phyloP scores from a whole-genome alignment of 2,888 invertebrate genomes.

The Cyclophora albipunctata region DNA sequence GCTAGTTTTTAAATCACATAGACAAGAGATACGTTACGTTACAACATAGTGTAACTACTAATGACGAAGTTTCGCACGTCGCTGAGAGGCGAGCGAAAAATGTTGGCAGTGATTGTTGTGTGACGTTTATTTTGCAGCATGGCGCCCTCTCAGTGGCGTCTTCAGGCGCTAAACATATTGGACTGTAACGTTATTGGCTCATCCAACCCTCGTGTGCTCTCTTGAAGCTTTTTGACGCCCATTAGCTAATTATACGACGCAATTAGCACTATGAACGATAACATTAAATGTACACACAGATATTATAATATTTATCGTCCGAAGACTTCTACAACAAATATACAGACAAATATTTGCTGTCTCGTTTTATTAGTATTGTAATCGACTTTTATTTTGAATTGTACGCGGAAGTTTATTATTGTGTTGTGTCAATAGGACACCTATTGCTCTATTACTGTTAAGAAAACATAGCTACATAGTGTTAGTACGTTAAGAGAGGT shows the following conservation, averaged over 20 bases:
- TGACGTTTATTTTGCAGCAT: constrained; percentile 41
- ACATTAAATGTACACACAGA: too few species aligned
- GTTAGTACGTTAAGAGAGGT: constrained; percentile 1
- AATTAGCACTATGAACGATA: too few species aligned
- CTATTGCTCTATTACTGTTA: constrained; percentile 3
- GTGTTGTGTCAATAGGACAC: constrained; percentile 4
- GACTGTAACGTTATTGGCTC: neutral
- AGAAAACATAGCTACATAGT: constrained; percentile 1
- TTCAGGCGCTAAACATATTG: constrained; percentile 13
- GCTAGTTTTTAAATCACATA: too few species aligned
- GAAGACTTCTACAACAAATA: too few species aligned
- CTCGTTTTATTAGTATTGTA: too few species aligned
- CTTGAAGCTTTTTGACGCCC: too few species aligned
- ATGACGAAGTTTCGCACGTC: constrained; percentile 41
- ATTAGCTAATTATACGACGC: too few species aligned
- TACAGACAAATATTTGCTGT: too few species aligned
- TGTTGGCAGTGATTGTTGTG: constrained; percentile 61
- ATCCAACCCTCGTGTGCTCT: too few species aligned
- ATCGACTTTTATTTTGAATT: too few species aligned
- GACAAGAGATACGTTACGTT: too few species aligned
- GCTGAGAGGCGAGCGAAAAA: constrained; percentile 45
- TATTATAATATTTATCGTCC: too few species aligned
- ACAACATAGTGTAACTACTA: constrained; percentile 13
- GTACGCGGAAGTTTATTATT: constrained; percentile 2
- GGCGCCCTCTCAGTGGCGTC: constrained; percentile 49